A percentile compares a stretch with the other conserved stretches of the same genome.
phyloP scores from a whole-genome alignment of 2,113 vertebrate species.

The Erinaceus europaeus region DNA sequence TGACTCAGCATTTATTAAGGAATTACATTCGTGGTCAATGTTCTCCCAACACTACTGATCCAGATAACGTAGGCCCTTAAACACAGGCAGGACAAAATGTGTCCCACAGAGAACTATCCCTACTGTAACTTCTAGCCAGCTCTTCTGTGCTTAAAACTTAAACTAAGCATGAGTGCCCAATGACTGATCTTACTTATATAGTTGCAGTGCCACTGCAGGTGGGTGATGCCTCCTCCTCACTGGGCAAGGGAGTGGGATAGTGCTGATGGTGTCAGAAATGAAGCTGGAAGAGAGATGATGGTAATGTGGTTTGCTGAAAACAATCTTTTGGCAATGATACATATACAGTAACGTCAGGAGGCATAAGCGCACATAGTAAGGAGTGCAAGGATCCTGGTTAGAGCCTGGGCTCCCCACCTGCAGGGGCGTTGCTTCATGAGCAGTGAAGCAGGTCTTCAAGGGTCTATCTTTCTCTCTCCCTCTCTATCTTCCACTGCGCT shows the following conservation, averaged over 20 bases:
- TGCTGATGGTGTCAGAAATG: not conserved
- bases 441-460: no score
- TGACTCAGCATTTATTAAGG: conserved; percentile 4
- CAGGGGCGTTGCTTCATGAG: no score
- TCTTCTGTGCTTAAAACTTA: not conserved
- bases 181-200: not conserved
- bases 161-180: not conserved
- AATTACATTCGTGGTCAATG: not conserved
- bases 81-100: not conserved
- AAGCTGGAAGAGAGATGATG: not conserved
- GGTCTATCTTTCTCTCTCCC: no score
- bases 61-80: not conserved
- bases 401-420: no score
- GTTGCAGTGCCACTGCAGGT: not conserved
- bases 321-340: conserved; percentile 4
- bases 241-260: not conserved
- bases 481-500: no score
- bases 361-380: not conserved
- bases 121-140: not conserved
- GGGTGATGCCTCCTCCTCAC: no score
- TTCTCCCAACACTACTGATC: not conserved
- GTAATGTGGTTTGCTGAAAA: not conserved
- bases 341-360: not conserved
- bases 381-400: no score
- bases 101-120: not conserved